These are phyloP conservation scores for Pasiphila rectangulata DNA, from an alignment of 2,888 invertebrate genomes.

Conservation along the genomic window DNA sequence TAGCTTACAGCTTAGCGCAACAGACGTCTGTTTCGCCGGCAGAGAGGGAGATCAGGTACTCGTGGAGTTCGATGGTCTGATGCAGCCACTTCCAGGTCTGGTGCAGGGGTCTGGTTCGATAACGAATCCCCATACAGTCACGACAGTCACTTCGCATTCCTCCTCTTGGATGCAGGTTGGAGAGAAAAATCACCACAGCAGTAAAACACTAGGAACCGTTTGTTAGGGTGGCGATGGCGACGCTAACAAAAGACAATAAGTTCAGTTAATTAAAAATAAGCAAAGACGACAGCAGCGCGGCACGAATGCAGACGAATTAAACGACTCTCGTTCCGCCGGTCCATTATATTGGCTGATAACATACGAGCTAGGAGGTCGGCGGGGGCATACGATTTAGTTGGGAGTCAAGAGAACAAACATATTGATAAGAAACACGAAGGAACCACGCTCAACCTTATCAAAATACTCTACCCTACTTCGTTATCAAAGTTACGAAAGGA, in stretches of 20 bases:
- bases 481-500: slow-evolving; percentile 26
- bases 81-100: slow-evolving; percentile 98
- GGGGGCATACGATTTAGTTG: slow-evolving; percentile 69
- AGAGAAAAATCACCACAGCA: slow-evolving; percentile 66
- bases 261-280: slow-evolving; percentile 18
- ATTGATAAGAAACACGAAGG: slow-evolving; percentile 74
- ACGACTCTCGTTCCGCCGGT: slow-evolving; percentile 62
- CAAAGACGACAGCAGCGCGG: slow-evolving; percentile 39
- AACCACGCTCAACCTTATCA: slow-evolving; percentile 66
- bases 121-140: slow-evolving; percentile 93
- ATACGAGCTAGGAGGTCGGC: slow-evolving; percentile 68
- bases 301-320: slow-evolving; percentile 61
- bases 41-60: slow-evolving; percentile 90
- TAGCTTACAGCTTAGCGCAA: slow-evolving; percentile 53
- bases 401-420: slow-evolving; percentile 67
- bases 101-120: slow-evolving; percentile 92
- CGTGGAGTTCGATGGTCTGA: slow-evolving; percentile 93
- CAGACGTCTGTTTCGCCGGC: slow-evolving; percentile 85
- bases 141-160: slow-evolving; percentile 86
- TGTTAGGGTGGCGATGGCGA: slow-evolving; percentile 24
- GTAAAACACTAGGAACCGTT: slow-evolving; percentile 39
- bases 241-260: slow-evolving; percentile 8
- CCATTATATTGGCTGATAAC: slow-evolving; percentile 78
- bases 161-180: slow-evolving; percentile 77
- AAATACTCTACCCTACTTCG: slow-evolving; percentile 36